phyloP scores from a whole-genome alignment of 2,888 invertebrate species.

The Epirrhoe tristata region DNA sequence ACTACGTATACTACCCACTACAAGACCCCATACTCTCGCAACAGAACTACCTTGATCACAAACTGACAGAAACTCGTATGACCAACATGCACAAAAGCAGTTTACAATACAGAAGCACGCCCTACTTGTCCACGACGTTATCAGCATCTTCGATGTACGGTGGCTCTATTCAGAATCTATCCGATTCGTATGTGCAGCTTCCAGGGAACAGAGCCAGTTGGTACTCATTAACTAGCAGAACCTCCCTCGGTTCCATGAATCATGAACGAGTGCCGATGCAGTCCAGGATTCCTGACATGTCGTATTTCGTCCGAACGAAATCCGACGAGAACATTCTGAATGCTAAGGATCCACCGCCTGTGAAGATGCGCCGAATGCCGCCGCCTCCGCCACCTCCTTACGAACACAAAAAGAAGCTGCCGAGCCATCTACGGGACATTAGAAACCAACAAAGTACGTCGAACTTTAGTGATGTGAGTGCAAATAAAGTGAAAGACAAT shows the following conservation, averaged over 20 bases:
- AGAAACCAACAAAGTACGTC: conserved; percentile 57
- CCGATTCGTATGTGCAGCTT: conserved; percentile 90
- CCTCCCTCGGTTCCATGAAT: conserved; percentile 87
- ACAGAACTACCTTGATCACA: conserved; percentile 96
- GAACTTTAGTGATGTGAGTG: conserved; percentile 63
- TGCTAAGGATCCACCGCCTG: conserved; percentile 78
- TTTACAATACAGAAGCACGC: conserved; percentile 92
- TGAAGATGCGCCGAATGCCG: conserved; percentile 83
- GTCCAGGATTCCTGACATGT: conserved; percentile 78
- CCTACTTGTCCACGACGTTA: conserved; percentile 89
- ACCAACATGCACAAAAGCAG: conserved; percentile 88
- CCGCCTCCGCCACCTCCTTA: conserved; percentile 84
- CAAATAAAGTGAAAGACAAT: conserved; percentile 75
- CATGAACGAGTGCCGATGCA: conserved; percentile 89
- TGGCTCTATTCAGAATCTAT: conserved; percentile 92
- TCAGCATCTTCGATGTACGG: conserved; percentile 90
- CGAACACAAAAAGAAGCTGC: conserved; percentile 81
- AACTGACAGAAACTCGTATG: conserved; percentile 90
- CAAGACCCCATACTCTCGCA: conserved; percentile 96
- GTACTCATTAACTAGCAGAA: conserved; percentile 86
- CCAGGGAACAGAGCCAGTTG: conserved; percentile 87
- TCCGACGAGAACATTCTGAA: conserved; percentile 93
- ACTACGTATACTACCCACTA: conserved; percentile 95
- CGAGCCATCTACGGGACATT: conserved; percentile 80
- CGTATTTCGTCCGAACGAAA: conserved; percentile 88